Conservation (phyloP, 2,888 invertebrate genomes). For the Seira sanloemensis region DNA sequence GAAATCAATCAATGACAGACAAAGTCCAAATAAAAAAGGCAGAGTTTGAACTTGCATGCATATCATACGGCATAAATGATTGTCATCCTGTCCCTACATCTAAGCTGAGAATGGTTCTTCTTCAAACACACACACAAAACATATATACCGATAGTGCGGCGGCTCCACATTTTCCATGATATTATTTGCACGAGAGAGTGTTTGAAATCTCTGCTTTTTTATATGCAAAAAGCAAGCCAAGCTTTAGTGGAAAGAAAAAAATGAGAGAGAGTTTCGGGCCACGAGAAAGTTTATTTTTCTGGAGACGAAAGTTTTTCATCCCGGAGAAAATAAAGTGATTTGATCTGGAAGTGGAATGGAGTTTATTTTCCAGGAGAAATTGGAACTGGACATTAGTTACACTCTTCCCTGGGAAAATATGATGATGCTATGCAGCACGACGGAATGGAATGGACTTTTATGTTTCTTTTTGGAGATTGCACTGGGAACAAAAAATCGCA, state of each 20-base stretch:
- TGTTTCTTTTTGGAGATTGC: neutral
- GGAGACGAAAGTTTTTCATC: neutral
- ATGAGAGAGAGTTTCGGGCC: neutral
- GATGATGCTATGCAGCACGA: neutral
- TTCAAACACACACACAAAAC: no score
- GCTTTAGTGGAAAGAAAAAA: neutral
- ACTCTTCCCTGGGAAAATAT: neutral
- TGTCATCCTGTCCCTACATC: slow-evolving; percentile 23
- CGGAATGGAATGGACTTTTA: neutral
- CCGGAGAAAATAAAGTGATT: no score
- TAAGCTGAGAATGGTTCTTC: neutral
- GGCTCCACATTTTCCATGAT: no score
- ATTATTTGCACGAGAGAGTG: slow-evolving; percentile 29
- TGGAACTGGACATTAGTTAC: neutral
- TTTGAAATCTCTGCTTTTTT: neutral
- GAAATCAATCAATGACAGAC: slow-evolving; percentile 64
- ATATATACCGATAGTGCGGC: no score
- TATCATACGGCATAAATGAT: neutral
- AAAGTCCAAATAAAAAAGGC: slow-evolving; percentile 46
- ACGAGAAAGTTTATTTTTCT: neutral
- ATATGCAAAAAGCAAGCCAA: neutral
- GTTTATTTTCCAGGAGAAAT: neutral
- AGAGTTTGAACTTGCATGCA: neutral
- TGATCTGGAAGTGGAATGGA: neutral
- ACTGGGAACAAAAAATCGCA: neutral